Evolutionary conservation across 2,113 vertebrate species (phyloP).

Genomic region (Cisticola juncidis): DNA sequence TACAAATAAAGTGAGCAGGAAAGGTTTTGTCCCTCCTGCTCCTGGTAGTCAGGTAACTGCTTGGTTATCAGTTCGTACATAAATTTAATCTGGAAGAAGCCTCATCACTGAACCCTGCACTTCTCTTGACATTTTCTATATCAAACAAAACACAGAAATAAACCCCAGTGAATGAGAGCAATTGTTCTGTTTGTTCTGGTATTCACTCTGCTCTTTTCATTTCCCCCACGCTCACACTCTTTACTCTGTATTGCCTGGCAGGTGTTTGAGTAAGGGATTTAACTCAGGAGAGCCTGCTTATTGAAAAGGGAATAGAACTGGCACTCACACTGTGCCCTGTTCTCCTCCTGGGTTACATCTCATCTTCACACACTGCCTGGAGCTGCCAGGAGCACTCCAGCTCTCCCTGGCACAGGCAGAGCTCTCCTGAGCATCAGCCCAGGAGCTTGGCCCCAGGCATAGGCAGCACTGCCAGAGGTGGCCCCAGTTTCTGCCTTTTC

Average conservation of each 20-base stretch:
- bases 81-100: not conserved
- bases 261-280: not conserved
- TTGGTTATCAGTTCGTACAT: not conserved
- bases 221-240: not conserved
- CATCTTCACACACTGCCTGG: not conserved
- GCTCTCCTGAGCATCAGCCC: not conserved
- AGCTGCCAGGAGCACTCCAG: not conserved
- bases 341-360: not conserved
- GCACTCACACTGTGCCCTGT: not conserved
- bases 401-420: not conserved
- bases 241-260: not conserved
- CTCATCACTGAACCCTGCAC: not conserved
- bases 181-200: not conserved
- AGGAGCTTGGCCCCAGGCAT: not conserved
- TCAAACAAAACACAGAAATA: not conserved
- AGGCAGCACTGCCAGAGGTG: not conserved
- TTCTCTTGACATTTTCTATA: not conserved
- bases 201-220: not conserved
- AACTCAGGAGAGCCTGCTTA: not conserved
- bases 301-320: not conserved
- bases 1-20: not conserved
- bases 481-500: not conserved
- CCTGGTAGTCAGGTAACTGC: not conserved
- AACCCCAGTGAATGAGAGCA: not conserved
- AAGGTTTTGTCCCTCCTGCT: not conserved